These are phyloP conservation scores for Arenaria interpres DNA, from an alignment of 2,113 vertebrate genomes.

Conservation along the genomic window DNA sequence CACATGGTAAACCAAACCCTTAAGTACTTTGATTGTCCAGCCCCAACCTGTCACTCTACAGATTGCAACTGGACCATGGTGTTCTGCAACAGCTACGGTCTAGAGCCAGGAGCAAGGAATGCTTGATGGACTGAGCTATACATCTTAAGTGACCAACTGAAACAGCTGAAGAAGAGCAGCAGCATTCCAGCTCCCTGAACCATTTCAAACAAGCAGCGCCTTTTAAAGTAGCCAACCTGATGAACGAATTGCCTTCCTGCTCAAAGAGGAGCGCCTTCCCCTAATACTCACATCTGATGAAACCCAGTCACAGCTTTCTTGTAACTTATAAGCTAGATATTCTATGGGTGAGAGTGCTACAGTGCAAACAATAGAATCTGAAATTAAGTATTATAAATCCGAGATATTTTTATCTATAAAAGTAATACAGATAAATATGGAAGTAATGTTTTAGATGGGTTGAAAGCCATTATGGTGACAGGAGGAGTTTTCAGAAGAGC, in stretches of 20 bases:
- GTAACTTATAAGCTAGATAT: not conserved
- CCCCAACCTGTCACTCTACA: not conserved
- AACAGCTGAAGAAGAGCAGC: not conserved
- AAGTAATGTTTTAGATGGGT: not conserved
- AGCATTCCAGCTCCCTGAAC: not conserved
- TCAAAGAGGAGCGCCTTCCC: not conserved
- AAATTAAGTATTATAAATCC: not conserved
- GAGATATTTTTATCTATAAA: not conserved
- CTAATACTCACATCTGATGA: not conserved
- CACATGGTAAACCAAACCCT: not conserved
- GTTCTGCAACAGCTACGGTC: not conserved
- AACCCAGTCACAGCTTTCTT: not conserved
- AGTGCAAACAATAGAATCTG: not conserved
- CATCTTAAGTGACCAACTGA: not conserved
- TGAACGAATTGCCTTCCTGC: not conserved
- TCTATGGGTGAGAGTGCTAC: not conserved
- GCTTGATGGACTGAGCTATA: not conserved
- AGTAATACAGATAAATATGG: not conserved
- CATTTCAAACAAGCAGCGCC: not conserved
- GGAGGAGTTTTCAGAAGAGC: not conserved
- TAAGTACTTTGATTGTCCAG: not conserved
- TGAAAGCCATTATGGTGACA: not conserved
- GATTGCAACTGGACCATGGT: not conserved
- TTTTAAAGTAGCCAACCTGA: not conserved
- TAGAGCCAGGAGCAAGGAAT: not conserved